These are phyloP conservation scores for Eretmocerus hayati DNA, from an alignment of 2,888 invertebrate genomes.

Conservation along the genomic window DNA sequence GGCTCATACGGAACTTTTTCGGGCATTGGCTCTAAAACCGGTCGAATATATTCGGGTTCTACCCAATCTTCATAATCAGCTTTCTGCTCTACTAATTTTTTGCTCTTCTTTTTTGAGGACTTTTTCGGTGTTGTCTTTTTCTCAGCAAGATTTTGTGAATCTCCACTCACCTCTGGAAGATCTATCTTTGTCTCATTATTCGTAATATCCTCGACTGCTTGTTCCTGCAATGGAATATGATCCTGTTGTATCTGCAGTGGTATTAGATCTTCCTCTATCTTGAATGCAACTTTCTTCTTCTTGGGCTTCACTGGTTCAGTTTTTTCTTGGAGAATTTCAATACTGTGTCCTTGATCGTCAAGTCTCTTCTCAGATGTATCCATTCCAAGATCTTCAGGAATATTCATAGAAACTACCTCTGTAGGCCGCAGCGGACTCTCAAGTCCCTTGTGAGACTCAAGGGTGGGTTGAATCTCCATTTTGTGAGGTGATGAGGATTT, in stretches of 20 bases:
- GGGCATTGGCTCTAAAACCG: constrained; percentile 44
- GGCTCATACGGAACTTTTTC: constrained; percentile 42
- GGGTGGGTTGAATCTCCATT: too few relatives aligned
- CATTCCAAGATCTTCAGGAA: too few relatives aligned
- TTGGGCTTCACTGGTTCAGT: constrained; percentile 27
- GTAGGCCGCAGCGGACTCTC: too few relatives aligned
- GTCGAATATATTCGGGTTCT: constrained; percentile 42
- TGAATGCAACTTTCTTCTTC: constrained; percentile 25
- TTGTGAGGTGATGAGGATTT: too few relatives aligned
- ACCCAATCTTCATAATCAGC: constrained; percentile 36
- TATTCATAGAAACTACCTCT: too few relatives aligned
- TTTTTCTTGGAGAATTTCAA: too few relatives aligned
- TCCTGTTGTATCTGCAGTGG: constrained; percentile 26
- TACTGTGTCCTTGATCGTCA: too few relatives aligned
- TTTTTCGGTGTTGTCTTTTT: constrained; percentile 19
- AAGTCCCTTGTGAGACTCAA: too few relatives aligned
- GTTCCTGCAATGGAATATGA: constrained; percentile 26
- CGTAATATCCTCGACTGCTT: constrained; percentile 7
- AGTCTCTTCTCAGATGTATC: too few relatives aligned
- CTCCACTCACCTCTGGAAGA: constrained; percentile 4
- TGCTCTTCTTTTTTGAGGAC: too few relatives aligned
- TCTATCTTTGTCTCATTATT: neutral
- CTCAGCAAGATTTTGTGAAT: constrained; percentile 26
- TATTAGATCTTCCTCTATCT: constrained; percentile 24
- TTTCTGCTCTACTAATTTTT: constrained; percentile 28